Percentiles rank a stretch among this genome's conserved stretches.
Conservation (phyloP, 2,797 vertebrate species). For the Cuniculus paca region DNA sequence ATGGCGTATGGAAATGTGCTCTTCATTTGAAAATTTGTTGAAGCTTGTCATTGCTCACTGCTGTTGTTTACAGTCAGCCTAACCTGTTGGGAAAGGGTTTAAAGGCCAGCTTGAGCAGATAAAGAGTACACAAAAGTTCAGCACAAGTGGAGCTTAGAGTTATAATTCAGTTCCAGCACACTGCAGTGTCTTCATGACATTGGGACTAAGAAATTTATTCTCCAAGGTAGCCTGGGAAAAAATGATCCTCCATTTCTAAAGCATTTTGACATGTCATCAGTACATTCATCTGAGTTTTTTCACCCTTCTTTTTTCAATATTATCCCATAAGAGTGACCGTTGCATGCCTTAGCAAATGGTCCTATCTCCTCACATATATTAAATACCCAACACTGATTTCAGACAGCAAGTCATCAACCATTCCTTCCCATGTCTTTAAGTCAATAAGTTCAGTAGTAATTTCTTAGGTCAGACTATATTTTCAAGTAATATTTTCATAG, state of each 20-base stretch:
- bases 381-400: not conserved
- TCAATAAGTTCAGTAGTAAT: not conserved
- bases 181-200: conserved; percentile 56
- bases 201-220: conserved; percentile 54
- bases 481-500: conserved; percentile 48
- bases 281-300: not conserved
- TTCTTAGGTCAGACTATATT: not conserved
- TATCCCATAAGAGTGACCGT: not conserved
- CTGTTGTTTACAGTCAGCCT: conserved; percentile 77
- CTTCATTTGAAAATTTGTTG: conserved; percentile 72
- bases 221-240: conserved; percentile 16
- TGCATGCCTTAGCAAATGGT: not conserved
- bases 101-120: conserved; percentile 57
- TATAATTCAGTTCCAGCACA: conserved; percentile 72
- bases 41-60: conserved; percentile 59
- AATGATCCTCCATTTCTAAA: not conserved
- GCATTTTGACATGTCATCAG: conserved; percentile 33
- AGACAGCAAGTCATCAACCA: not conserved
- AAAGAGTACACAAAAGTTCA: conserved; percentile 83
- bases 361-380: not conserved
- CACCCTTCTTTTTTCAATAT: not conserved
- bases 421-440: not conserved
- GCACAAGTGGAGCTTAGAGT: conserved; percentile 68
- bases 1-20: no score
- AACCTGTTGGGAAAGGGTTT: conserved; percentile 79